Evolutionary conservation across 2,113 vertebrate species (phyloP).

Genomic region (Eubucco bourcierii): DNA sequence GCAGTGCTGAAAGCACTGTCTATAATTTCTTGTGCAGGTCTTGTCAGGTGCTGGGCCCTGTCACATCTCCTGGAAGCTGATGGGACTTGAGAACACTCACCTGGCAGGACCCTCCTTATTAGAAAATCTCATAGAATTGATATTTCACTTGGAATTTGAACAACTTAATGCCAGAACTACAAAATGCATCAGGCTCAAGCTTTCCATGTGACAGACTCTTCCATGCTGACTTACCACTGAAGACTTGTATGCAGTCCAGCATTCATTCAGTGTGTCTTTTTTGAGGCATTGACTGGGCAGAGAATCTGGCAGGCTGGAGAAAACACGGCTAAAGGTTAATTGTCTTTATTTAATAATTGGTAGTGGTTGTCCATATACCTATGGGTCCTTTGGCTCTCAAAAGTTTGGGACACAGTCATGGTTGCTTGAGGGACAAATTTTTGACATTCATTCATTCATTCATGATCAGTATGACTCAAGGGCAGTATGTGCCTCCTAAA

Average conservation of each 20-base stretch:
- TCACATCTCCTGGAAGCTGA: background rate
- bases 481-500: background rate
- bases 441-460: background rate
- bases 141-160: background rate
- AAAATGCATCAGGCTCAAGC: background rate
- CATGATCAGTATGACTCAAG: background rate
- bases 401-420: background rate
- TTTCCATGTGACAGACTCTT: background rate
- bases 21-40: constrained; percentile 25
- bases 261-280: background rate
- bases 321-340: constrained; percentile 7
- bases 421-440: background rate
- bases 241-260: background rate
- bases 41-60: constrained; percentile 24
- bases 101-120: background rate
- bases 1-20: too few species aligned
- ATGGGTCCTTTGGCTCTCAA: background rate
- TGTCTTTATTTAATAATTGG: background rate
- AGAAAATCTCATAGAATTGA: background rate
- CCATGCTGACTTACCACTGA: background rate
- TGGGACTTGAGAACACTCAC: background rate
- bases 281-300: background rate
- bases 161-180: background rate
- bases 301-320: background rate
- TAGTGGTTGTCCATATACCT: background rate